Percentiles rank a stretch among this genome's conserved stretches.
Evolutionary conservation across 2,888 invertebrate species (phyloP).

Genomic region (Camponotus fellah): DNA sequence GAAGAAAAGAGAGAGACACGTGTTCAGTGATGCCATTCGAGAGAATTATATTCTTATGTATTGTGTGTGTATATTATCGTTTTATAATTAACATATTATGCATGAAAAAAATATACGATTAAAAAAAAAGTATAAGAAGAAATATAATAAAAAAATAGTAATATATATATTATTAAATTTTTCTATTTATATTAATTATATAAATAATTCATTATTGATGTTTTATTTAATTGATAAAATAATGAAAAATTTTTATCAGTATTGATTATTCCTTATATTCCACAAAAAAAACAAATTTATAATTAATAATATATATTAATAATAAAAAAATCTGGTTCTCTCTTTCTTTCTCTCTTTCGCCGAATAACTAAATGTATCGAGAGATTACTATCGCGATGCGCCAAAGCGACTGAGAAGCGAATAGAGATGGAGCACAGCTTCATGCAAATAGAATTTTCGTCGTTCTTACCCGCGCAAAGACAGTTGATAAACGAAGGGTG

Average conservation of each 20-base stretch:
- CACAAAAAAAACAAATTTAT: neutral
- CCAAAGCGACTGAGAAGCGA: neutral
- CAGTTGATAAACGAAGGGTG: constrained; percentile 53
- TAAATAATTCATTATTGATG: neutral
- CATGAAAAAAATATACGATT: neutral
- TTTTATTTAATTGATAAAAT: neutral
- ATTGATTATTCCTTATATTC: neutral
- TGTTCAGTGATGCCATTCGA: neutral
- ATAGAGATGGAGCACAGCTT: neutral
- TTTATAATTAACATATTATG: neutral
- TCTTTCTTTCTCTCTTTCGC: neutral
- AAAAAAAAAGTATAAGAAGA: neutral
- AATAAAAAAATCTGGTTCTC: neutral
- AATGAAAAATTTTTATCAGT: neutral
- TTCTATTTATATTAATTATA: neutral
- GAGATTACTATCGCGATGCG: neutral
- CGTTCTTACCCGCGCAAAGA: constrained; percentile 22
- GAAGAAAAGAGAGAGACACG: neutral
- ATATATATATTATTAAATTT: neutral
- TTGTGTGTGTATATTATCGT: no score
- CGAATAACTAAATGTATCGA: neutral
- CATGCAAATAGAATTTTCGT: neutral
- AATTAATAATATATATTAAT: neutral
- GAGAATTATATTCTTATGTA: no score
- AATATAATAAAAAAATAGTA: neutral